Evolutionary conservation across 2,797 vertebrate genomes (phyloP), one percentile per base, ranked within the genome.

Genomic region (Sebastes iracundus): DNA sequence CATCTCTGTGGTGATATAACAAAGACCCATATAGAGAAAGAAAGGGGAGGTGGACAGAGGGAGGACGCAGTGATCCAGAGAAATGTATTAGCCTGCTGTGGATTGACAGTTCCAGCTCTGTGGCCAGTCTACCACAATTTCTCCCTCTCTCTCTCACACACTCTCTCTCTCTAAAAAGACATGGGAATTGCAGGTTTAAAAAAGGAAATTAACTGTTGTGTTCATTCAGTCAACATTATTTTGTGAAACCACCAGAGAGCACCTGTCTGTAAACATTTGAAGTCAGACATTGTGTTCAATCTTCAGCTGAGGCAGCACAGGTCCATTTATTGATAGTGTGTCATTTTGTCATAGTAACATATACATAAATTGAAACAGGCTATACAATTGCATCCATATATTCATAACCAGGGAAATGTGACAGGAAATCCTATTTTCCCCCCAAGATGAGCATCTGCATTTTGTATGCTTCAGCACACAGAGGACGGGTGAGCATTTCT

Each of bases 401-500:
- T 90, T 92, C 87, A 92, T 89, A 83, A 65, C 67, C 30, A 35
- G 23, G 20, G 14, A 66, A 85, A 86, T 88, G 72, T 63, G 58
- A 83, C 62, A 73, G 73, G 55, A 84, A 80, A 77, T 72, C 6
- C 11, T 66, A 63, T 68, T 56, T 67, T 55, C 62, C 63, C n/a
- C n/a, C 20, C 12, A 52, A 76, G 66, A 68, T 28, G 52, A 53
- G 30, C 67, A 84, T 79, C 68, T 84, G 68, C 70, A 79, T 81
- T 75, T 68, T 71, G 32, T 46, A 28, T 23, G 27, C 77, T 72
- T 59, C 53, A 77, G 59, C 71, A 76, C 38, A 30, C 67, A 42
- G 33, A 11, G 6, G 70, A 64, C 52, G 63, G 32, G 3, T 16
- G 75, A 75, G 60, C 2, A 7, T 53, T 65, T 75, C 63, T 68